Evolutionary conservation across 1,140 invertebrate species (phyloP).

Genomic region (Zophobas morio): DNA sequence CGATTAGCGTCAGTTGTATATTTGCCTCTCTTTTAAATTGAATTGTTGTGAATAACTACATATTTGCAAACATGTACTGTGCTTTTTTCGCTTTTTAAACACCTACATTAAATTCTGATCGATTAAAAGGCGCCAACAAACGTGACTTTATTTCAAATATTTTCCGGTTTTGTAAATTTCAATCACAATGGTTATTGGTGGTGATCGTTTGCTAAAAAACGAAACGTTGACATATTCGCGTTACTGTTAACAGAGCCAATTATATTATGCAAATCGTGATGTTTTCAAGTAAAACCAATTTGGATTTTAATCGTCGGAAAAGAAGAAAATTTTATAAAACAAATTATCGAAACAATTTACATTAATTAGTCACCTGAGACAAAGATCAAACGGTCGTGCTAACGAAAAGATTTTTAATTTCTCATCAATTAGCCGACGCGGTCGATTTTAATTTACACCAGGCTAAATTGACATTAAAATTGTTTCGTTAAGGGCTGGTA

Average conservation of each 20-base stretch:
- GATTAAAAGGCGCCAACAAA: slow-evolving; percentile 8
- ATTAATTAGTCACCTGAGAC: neutral
- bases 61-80: too few relatives aligned
- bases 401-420: slow-evolving; percentile 24
- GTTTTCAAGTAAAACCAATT: slow-evolving; percentile 27
- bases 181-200: slow-evolving; percentile 1
- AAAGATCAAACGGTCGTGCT: neutral
- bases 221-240: slow-evolving; percentile 33
- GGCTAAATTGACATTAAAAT: slow-evolving; percentile 21
- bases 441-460: slow-evolving; percentile 28
- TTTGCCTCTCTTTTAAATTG: too few relatives aligned
- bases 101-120: neutral
- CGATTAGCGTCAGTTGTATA: too few relatives aligned
- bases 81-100: too few relatives aligned
- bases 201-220: slow-evolving; percentile 1
- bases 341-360: slow-evolving; percentile 1
- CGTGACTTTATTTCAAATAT: slow-evolving; percentile 7
- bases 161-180: slow-evolving; percentile 2
- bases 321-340: neutral
- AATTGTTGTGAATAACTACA: neutral
- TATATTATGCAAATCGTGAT: slow-evolving; percentile 43
- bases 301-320: slow-evolving; percentile 7
- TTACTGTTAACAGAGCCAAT: slow-evolving; percentile 44
- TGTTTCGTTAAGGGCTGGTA: slow-evolving; percentile 14
- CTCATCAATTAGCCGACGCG: slow-evolving; percentile 13